These are phyloP conservation scores for Myotis findleyi DNA, from an alignment of 2,797 vertebrate genomes.

Conservation along the genomic window DNA sequence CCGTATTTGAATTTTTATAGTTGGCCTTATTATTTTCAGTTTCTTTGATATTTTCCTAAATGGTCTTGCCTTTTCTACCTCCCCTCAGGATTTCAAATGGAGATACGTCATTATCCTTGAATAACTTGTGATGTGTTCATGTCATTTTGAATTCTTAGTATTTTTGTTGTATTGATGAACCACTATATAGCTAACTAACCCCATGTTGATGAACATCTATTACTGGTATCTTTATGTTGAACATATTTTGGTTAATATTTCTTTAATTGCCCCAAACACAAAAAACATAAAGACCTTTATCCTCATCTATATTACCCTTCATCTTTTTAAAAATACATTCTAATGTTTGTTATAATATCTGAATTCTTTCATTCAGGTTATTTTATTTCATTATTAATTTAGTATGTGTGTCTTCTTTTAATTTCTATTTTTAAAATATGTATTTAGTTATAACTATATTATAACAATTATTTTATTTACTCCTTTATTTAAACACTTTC, in stretches of 20 bases:
- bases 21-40: neutral
- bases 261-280: neutral
- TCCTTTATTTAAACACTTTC: constrained; percentile 12
- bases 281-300: neutral
- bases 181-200: neutral
- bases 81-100: neutral
- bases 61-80: neutral
- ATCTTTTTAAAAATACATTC: neutral
- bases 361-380: neutral
- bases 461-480: constrained; percentile 28
- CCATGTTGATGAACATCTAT: neutral
- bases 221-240: neutral
- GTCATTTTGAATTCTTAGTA: neutral
- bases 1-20: neutral
- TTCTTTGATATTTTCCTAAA: constrained; percentile 8
- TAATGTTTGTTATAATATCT: constrained; percentile 21
- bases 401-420: neutral
- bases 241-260: constrained; percentile 1
- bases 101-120: neutral
- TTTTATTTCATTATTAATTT: constrained; percentile 42
- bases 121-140: neutral
- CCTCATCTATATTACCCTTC: neutral
- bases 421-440: constrained; percentile 45
- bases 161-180: neutral
- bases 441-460: neutral